Percentiles rank a stretch among this genome's conserved stretches.
These are phyloP conservation scores for Leucophenga maculata DNA, from an alignment of 2,888 invertebrate genomes.

Conservation along the genomic window DNA sequence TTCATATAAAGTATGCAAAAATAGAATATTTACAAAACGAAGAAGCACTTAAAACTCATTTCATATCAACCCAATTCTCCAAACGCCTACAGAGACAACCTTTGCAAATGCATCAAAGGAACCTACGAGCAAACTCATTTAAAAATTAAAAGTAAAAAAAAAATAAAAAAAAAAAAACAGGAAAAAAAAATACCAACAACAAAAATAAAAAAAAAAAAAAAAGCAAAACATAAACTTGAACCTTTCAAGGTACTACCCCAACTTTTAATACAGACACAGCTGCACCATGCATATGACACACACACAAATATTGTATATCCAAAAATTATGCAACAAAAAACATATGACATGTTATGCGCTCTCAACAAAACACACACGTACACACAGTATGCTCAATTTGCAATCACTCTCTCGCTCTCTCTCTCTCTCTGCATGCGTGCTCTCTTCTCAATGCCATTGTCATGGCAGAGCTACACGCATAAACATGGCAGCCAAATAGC, in stretches of 20 bases:
- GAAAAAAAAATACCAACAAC: neutral
- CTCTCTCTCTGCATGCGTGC: conserved; percentile 24
- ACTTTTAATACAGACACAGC: conserved; percentile 23
- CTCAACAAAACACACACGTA: conserved; percentile 22
- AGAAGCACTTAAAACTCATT: neutral
- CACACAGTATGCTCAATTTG: neutral
- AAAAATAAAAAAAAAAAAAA: conserved; percentile 22
- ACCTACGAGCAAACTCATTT: neutral
- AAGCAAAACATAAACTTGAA: conserved; percentile 20
- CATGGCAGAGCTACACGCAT: conserved; percentile 45
- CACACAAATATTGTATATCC: conserved; percentile 42
- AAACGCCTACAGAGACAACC: conserved; percentile 42
- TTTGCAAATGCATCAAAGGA: neutral
- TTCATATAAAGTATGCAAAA: neutral
- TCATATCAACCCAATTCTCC: conserved; percentile 32
- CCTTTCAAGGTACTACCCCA: conserved; percentile 27
- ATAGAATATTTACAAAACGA: neutral
- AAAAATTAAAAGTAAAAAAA: conserved; percentile 4
- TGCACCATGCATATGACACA: conserved; percentile 2
- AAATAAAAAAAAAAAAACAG: conserved; percentile 3
- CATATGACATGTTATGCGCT: conserved; percentile 31
- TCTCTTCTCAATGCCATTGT: conserved; percentile 64
- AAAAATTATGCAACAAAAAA: conserved; percentile 58
- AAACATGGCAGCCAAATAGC: conserved; percentile 27
- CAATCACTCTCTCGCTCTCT: conserved; percentile 31